Percentiles rank a stretch among this genome's conserved stretches.
phyloP scores from a whole-genome alignment of 2,113 vertebrate species.

The Gila orcuttii region DNA sequence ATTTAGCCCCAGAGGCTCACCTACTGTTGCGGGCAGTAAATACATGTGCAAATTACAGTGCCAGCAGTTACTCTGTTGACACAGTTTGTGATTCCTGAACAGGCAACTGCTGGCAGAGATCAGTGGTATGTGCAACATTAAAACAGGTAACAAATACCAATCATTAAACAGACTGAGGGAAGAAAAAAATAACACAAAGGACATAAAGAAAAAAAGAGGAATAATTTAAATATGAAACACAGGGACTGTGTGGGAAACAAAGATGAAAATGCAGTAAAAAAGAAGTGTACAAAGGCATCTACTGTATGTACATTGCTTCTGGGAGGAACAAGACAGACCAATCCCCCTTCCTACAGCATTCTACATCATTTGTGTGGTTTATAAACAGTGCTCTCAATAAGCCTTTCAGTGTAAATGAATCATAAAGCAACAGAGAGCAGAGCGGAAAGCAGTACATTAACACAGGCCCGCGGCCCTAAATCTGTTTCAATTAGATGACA shows the following conservation, averaged over 20 bases:
- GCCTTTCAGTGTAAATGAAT: slow-evolving; percentile 79
- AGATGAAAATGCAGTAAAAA: slow-evolving; percentile 6
- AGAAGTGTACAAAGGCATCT: slow-evolving; percentile 54
- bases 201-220: not conserved
- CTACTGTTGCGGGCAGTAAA: not conserved
- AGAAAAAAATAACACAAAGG: not conserved
- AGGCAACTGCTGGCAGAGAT: not conserved
- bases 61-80: not conserved
- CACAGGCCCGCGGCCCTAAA: slow-evolving; percentile 70
- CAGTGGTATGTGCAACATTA: not conserved
- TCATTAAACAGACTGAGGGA: not conserved
- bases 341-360: slow-evolving; percentile 73
- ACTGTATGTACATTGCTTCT: not conserved
- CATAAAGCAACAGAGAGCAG: slow-evolving; percentile 79
- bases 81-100: not conserved
- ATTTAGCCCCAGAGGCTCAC: not conserved
- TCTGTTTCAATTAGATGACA: slow-evolving; percentile 85
- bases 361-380: slow-evolving; percentile 79
- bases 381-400: slow-evolving; percentile 71
- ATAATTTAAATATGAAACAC: not conserved
- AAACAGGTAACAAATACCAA: not conserved
- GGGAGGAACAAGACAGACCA: slow-evolving; percentile 56
- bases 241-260: not conserved
- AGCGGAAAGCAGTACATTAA: slow-evolving; percentile 78
- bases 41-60: not conserved